A percentile compares a stretch with the other conserved stretches of the same genome.
Evolutionary conservation across 2,797 vertebrate species (phyloP).

Genomic region (Gymnothorax reevesii): DNA sequence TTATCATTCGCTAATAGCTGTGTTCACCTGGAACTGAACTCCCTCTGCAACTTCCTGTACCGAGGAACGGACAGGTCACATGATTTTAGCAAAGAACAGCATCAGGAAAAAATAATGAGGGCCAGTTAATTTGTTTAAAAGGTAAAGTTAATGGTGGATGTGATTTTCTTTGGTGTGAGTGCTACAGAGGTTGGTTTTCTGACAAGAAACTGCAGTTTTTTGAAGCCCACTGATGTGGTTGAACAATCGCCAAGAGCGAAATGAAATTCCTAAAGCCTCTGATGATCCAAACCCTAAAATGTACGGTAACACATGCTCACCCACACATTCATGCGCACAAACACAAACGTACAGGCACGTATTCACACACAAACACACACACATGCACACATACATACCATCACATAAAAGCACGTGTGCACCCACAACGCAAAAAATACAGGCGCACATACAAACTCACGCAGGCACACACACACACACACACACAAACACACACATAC

Average conservation of each 20-base stretch:
- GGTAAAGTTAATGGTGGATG: no score
- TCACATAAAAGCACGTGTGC: neutral
- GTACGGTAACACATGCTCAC: conserved; percentile 24
- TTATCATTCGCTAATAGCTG: conserved; percentile 64
- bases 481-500: conserved; percentile 23
- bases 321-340: neutral
- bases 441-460: neutral
- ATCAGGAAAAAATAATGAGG: conserved; percentile 21
- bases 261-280: neutral
- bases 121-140: neutral
- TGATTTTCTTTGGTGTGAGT: no score
- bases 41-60: conserved; percentile 24
- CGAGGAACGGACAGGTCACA: conserved; percentile 20
- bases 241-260: neutral
- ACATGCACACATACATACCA: neutral
- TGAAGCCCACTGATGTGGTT: neutral
- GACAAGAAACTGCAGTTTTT: neutral
- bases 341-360: no score
- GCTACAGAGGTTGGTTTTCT: neutral
- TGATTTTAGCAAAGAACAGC: conserved; percentile 34
- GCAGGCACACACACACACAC: neutral
- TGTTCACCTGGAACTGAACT: conserved; percentile 55
- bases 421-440: conserved; percentile 12
- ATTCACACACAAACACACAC: conserved; percentile 27
- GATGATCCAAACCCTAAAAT: conserved; percentile 39